phyloP scores from a whole-genome alignment of 2,113 vertebrate genomes.

The Telmatochromis sp. region DNA sequence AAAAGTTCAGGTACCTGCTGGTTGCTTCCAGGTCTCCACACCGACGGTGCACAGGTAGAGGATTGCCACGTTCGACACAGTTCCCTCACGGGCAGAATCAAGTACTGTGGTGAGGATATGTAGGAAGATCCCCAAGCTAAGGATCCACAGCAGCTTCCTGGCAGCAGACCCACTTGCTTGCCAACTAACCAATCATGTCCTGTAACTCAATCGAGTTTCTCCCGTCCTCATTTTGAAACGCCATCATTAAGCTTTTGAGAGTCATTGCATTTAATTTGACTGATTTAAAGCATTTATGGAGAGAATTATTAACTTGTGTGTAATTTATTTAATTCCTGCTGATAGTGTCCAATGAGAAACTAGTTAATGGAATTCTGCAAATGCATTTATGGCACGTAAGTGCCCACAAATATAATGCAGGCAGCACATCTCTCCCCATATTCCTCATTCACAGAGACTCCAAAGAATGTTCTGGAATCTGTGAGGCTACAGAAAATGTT shows the following conservation, averaged over 20 bases:
- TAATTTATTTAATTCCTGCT: neutral
- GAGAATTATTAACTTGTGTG: neutral
- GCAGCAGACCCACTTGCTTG: neutral
- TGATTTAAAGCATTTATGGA: neutral
- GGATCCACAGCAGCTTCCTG: neutral
- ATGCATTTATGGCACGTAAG: neutral
- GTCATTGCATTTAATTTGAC: neutral
- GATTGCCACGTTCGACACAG: neutral
- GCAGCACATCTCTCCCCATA: neutral
- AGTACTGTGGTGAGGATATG: neutral
- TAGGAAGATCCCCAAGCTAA: neutral
- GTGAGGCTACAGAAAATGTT: neutral
- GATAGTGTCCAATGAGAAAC: neutral
- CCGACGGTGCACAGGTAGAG: rapidly evolving
- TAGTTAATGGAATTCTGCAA: neutral
- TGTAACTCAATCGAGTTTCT: neutral
- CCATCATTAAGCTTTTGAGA: neutral
- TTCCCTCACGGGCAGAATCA: neutral
- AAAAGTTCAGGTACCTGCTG: neutral
- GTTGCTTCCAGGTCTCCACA: neutral
- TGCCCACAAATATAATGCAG: neutral
- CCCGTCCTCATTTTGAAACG: neutral
- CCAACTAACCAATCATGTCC: neutral
- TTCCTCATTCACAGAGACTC: neutral
- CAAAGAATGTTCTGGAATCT: neutral